A percentile compares a stretch with the other conserved stretches of the same genome.
Conservation (phyloP, 2,113 vertebrate genomes). For the Ciconia stormi region DNA sequence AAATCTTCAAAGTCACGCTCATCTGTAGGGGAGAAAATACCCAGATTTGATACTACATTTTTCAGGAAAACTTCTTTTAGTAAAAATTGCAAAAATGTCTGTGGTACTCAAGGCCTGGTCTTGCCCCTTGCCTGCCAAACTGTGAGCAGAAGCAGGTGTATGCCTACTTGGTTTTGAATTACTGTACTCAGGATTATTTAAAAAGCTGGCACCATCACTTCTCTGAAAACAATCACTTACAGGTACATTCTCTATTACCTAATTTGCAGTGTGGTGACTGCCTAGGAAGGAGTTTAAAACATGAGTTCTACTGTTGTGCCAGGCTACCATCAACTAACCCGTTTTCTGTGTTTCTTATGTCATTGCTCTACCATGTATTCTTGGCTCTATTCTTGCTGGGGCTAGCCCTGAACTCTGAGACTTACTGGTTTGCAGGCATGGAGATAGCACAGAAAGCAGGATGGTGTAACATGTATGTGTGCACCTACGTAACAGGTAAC, state of each 20-base stretch:
- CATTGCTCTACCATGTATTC: background rate
- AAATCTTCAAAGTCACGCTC: slow-evolving; percentile 89
- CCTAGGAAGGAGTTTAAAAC: background rate
- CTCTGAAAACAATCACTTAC: background rate
- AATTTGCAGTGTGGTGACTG: background rate
- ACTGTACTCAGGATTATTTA: background rate
- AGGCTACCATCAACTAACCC: background rate
- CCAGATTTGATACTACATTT: background rate
- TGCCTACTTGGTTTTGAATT: background rate
- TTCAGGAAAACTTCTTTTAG: background rate
- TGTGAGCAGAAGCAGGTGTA: background rate
- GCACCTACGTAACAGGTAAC: background rate
- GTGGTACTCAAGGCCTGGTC: background rate
- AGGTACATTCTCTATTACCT: background rate
- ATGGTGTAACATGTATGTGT: background rate
- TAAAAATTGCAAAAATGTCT: background rate
- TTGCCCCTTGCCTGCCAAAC: background rate
- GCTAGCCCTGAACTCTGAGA: background rate
- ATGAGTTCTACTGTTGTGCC: background rate
- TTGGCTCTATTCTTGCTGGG: background rate
- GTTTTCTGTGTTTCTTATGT: background rate
- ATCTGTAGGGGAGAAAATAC: slow-evolving; percentile 67
- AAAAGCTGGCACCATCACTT: background rate
- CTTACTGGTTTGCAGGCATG: background rate
- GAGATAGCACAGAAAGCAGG: background rate